Base-by-base conservation (phyloP, 2,797 vertebrate genomes). In the Hozukius guyotensis region DNA sequence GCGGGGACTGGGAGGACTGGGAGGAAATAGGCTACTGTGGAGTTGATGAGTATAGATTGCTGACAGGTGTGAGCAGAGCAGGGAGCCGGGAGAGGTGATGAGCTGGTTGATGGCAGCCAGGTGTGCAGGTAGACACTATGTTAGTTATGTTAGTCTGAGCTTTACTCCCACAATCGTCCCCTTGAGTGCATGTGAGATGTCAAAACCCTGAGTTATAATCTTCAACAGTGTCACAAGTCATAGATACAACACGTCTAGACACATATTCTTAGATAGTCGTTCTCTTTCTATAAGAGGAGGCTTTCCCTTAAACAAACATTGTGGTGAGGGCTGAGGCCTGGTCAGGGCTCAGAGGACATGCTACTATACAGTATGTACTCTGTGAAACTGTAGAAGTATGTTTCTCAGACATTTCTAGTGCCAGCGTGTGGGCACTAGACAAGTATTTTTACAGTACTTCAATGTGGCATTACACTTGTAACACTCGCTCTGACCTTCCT, bases 161-260 rank as follows among this genome's bases (percentile, higher is more conserved):
- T 73, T 59, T n/a, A 18, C 36, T 31, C 22, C 56, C 68, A 61
- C 34, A 20, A 62, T 66, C 32, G 63, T 5, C 6, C 52, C 52
- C 11, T 69, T 69, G 52, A 53, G 22, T 18, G 2, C 18, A 8
- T 59, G 22, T 36, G 13, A 36, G 59, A 63, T 0, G 55, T 72
- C 25, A 61, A 55, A 68, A 59, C 7, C 42, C 42, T 24, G 25
- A 69, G 22, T 74, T 64, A 18, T 57, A 82, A 77, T 65, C 55
- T 64, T 52, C 56, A 66, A 31, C 52, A 8, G 25, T 70, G 75
- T 73, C 32, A 62, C 57, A 62, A 63, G 22, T 82, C 36, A 53
- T 74, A 75, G 49, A 11, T 53, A n/a, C 25, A 67, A 62, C 36
- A 14, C 24, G 59, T 78, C 71, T 73, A 66, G 72, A 75, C 25